These are phyloP conservation scores for Calidris pygmaea DNA, from an alignment of 2,113 vertebrate species.

Conservation along the genomic window DNA sequence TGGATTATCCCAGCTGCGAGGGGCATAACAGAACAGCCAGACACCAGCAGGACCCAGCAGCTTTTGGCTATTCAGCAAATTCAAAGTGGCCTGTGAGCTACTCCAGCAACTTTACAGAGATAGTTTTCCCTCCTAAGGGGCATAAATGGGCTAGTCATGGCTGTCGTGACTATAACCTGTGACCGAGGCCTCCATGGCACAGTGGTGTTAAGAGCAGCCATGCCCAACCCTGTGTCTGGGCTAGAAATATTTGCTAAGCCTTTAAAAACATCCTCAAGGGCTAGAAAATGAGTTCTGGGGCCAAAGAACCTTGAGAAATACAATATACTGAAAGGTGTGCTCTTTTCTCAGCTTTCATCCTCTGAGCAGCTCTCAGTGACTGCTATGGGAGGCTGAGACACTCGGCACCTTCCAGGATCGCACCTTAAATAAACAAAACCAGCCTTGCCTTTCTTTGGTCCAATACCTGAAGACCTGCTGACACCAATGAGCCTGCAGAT, in stretches of 20 bases:
- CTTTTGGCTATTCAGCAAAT: background rate
- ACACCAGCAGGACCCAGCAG: background rate
- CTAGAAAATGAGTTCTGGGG: background rate
- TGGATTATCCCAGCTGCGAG: background rate
- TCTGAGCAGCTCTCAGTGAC: background rate
- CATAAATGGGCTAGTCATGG: background rate
- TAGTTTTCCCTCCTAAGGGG: background rate
- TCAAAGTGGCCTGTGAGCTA: background rate
- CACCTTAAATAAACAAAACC: background rate
- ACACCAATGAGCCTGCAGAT: background rate
- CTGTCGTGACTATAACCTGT: background rate
- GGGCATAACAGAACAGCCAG: background rate
- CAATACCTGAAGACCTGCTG: background rate
- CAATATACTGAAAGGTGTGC: background rate
- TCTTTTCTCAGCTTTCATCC: background rate
- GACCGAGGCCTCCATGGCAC: fast-evolving
- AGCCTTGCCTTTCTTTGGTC: background rate
- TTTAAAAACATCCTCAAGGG: background rate
- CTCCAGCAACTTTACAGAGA: background rate
- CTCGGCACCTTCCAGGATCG: background rate
- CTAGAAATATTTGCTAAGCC: background rate
- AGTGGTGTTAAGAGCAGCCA: background rate
- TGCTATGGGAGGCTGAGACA: background rate
- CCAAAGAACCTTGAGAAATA: background rate
- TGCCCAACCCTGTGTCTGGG: background rate